phyloP scores from a whole-genome alignment of 2,797 vertebrate species.

The Sarcoramphus papa region DNA sequence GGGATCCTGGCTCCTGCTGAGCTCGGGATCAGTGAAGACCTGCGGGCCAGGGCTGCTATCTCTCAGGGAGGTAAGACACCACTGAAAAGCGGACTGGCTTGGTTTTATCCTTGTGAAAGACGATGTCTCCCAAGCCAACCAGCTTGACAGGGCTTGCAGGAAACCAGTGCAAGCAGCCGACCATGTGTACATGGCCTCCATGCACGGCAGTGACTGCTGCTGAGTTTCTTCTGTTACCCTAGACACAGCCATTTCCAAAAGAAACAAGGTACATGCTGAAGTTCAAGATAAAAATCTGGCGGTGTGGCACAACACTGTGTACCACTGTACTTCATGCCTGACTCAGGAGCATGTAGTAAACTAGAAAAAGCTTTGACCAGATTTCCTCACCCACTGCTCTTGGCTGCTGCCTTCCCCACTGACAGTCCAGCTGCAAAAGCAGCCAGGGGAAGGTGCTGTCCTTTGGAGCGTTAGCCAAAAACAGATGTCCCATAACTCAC shows the following conservation, averaged over 20 bases:
- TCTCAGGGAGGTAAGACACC: background rate
- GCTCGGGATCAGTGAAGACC: accelerated
- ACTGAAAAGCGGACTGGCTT: background rate
- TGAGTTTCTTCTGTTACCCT: background rate
- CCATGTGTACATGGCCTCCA: accelerated
- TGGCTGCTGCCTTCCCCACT: background rate
- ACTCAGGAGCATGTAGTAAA: background rate
- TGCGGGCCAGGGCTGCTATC: background rate
- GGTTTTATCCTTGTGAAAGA: background rate
- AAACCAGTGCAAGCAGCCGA: background rate
- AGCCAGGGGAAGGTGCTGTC: background rate
- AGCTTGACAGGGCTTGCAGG: background rate
- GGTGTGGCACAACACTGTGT: background rate
- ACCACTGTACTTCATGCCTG: background rate
- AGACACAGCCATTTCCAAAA: background rate
- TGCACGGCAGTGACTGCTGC: background rate
- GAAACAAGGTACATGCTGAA: background rate
- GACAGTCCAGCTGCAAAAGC: background rate
- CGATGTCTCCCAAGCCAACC: background rate
- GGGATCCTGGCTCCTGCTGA: background rate
- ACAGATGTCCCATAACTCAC: background rate
- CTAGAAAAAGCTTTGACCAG: background rate
- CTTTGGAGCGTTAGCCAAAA: background rate
- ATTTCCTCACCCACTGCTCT: background rate
- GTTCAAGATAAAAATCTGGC: background rate